These are phyloP conservation scores for Sus scrofa DNA, from an alignment of 2,113 vertebrate species.

Conservation along the genomic window T2T-Sscrofa CM000827.6:60801501-60802000, in stretches of 20 bases:
- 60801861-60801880: background rate
- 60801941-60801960: background rate
- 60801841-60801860: rapidly evolving
- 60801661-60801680: too few relatives aligned
- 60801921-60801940: background rate
- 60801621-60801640: too few relatives aligned
- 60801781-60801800: background rate
- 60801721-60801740: background rate
- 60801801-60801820: background rate
- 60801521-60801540: too few relatives aligned
- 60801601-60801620: too few relatives aligned
- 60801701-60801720: background rate
- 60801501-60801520: too few relatives aligned
- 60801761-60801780: background rate
- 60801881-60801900: background rate
- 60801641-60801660: too few relatives aligned
- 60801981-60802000: background rate
- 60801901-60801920: rapidly evolving
- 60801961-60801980: background rate
- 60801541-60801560: too few relatives aligned
- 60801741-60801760: background rate
- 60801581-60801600: too few relatives aligned
- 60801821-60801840: background rate
- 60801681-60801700: background rate
- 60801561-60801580: too few relatives aligned